phyloP scores from a whole-genome alignment of 2,113 vertebrate species.

The Podarcis cretensis region DNA sequence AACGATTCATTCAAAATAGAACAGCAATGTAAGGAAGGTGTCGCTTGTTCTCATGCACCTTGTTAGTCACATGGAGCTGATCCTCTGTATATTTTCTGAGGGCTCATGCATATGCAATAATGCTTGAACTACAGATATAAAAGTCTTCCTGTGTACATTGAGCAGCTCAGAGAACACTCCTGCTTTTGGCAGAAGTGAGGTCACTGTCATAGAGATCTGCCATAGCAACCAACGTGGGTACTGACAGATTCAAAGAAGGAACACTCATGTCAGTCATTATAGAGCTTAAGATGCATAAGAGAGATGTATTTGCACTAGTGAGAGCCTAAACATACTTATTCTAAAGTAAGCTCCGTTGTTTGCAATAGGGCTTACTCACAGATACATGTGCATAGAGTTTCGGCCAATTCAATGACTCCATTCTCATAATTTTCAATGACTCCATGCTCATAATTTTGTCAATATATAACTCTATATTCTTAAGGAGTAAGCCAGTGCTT shows the following conservation, averaged over 20 bases:
- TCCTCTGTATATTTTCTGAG: not conserved
- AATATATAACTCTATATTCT: not conserved
- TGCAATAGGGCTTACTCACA: not conserved
- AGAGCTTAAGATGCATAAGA: not conserved
- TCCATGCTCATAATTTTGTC: not conserved
- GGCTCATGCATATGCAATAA: not conserved
- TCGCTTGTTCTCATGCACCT: not conserved
- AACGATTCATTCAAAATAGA: not conserved
- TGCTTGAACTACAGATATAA: not conserved
- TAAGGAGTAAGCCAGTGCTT: not conserved
- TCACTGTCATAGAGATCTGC: conserved; percentile 1
- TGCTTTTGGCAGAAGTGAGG: not conserved
- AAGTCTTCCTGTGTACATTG: not conserved
- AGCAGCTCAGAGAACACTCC: not conserved
- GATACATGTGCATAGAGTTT: not conserved
- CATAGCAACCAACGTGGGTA: conserved; percentile 20
- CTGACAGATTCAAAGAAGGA: not conserved
- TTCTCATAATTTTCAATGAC: not conserved
- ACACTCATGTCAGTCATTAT: not conserved
- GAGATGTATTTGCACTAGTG: not conserved
- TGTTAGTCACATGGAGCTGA: not conserved
- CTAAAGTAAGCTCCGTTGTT: not conserved
- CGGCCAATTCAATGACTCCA: not conserved
- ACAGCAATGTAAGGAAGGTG: not conserved
- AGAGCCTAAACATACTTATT: not conserved